Base-by-base conservation (phyloP, 2,797 vertebrate species). In the Pantherophis vulpinus region DNA sequence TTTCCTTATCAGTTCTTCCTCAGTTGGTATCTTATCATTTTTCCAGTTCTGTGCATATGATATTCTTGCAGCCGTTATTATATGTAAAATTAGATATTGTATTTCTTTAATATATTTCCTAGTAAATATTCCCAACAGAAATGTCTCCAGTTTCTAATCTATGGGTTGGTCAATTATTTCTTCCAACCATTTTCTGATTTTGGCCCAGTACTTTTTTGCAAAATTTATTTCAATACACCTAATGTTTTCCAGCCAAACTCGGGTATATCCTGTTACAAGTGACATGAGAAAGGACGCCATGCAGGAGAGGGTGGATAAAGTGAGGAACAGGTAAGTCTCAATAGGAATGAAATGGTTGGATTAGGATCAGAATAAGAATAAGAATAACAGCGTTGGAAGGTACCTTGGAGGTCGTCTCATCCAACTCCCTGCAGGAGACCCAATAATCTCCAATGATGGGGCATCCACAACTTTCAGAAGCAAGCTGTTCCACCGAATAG, bases 261-360 rank as follows among this genome's bases (percentile, higher is more conserved):
- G 0, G 0, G 27, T 91, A 20, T 83, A 89, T 61, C 59, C 14
- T 0, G 74, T 94, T 89, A 94, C 95, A 0, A 96, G 93, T 0
- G 83, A 95, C 18, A 5, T 88, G 11, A 94, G 88, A 25, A 92
- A 94, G 0, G 61, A 97, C 0, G 74, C 13, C 1, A 94, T 91
- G 16, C 92, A 88, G 25, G 96, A 96, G 1, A 91, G 95, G 18
- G 93, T 96, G 93, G 94, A 97, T 37, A 94, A 96, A 91, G 93
- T 93, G 14, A 91, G 94, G 47, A 95, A 87, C 1, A 88, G 94
- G 97, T 97, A 92, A 97, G 96, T 18, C 23, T 0, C 2, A 0
- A 0, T 6, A 0, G 1, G 3, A n/a, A 42, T 0, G 0, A 23
- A 1, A 9, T 56, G 37, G 66, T 16, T 74, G 5, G 0, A 0